Conservation (phyloP, 1,140 invertebrate genomes). For the Helicoverpa zea region DNA sequence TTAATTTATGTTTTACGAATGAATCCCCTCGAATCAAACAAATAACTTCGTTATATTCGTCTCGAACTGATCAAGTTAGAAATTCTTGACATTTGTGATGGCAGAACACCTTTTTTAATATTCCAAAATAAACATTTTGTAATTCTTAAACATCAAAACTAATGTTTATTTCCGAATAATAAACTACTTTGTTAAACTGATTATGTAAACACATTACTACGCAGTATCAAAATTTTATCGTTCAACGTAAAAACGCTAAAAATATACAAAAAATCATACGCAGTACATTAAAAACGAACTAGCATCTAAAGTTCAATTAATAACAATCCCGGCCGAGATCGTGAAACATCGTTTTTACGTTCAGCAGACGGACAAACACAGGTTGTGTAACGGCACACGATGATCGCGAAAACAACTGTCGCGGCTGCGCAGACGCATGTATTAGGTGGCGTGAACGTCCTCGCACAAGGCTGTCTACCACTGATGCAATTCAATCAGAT, state of each 20-base stretch:
- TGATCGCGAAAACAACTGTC: conserved; percentile 46
- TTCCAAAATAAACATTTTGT: not conserved
- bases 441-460: conserved; percentile 53
- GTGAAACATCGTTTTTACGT: conserved; percentile 35
- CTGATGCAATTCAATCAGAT: conserved; percentile 53
- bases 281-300: conserved; percentile 18
- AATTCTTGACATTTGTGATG: conserved; percentile 8
- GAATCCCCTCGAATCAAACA: not conserved
- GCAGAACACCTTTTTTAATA: not conserved
- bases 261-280: conserved; percentile 8
- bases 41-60: conserved; percentile 15
- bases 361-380: conserved; percentile 32
- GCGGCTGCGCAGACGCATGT: conserved; percentile 43
- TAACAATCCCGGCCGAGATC: conserved; percentile 20
- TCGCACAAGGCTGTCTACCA: conserved; percentile 54
- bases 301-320: conserved; percentile 28
- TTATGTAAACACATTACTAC: not conserved
- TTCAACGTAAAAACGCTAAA: not conserved
- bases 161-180: not conserved
- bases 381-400: conserved; percentile 43
- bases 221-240: not conserved
- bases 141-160: not conserved
- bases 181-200: not conserved
- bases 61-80: conserved; percentile 12
- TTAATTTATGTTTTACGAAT: conserved; percentile 16